Base-by-base conservation (phyloP, 2,797 vertebrate species). In the Typhlichthys eigenmanni region DNA sequence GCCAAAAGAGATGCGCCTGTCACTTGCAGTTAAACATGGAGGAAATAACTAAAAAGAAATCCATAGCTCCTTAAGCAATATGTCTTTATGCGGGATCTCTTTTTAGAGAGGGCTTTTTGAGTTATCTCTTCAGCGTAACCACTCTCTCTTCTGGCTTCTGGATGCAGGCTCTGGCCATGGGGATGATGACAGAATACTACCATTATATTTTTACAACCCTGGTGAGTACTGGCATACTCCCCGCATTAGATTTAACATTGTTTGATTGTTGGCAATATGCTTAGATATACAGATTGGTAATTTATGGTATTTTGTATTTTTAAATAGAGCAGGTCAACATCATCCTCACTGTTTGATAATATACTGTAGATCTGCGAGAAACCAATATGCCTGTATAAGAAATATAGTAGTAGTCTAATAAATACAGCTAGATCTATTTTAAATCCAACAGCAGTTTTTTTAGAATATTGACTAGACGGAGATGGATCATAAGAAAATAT, bases 161-260 rank as follows among this genome's bases (percentile, higher is more conserved):
- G 4, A 29, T 29, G 14, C 80, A 98, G 97, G 97, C 95, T 75
- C 92, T 98, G 82, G 95, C 97, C 73, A 98, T 98, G 97, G 97
- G 97, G 71, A 98, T 98, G 97, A 98, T 98, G 96, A 98, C 97
- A 62, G 97, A 98, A 88, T 98, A 98, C 76, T 98, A 98, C 84
- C 97, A 98, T 87, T 98, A 97, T 85, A 98, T 98, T 88, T 98
- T 98, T 89, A 98, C 97, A 60, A 98, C 97, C 60, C 85, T 98
- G 95, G 96, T 98, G 93, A 96, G 96, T 94, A 80, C 3, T 4
- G 17, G 4, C 45, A 11, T 53, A 53, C 10, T 50, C 69, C 38
- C 34, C 17, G 60, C 34, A 55, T 69, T 24, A 69, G 43, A 65
- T 54, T 47, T 14, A 59, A 47, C 14, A 29, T 46, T 2, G 43